Evolutionary conservation across 2,888 invertebrate species (phyloP).

Genomic region (Stenolophus ochropezus): DNA sequence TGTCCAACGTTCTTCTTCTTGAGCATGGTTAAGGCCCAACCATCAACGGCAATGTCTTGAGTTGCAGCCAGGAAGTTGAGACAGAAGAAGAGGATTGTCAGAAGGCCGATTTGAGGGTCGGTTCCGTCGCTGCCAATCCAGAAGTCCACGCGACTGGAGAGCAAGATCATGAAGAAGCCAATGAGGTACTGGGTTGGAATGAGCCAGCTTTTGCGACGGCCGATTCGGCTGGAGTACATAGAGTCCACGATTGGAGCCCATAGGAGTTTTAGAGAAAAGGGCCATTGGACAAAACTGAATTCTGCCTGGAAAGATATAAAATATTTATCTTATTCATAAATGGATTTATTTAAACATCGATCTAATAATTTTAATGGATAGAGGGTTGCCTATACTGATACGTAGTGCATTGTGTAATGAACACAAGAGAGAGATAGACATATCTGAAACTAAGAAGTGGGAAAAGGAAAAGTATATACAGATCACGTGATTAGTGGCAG

Average conservation of each 20-base stretch:
- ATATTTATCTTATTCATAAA: neutral
- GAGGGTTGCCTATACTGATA: too few species aligned
- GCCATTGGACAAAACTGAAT: slow-evolving; percentile 96
- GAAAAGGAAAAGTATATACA: too few species aligned
- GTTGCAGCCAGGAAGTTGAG: slow-evolving; percentile 98
- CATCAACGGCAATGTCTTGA: slow-evolving; percentile 99
- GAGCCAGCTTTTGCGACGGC: slow-evolving; percentile 96
- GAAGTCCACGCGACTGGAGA: slow-evolving; percentile 85
- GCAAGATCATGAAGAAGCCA: slow-evolving; percentile 90
- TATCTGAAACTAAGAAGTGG: too few species aligned
- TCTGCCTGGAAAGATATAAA: slow-evolving; percentile 79
- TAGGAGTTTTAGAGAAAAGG: slow-evolving; percentile 92
- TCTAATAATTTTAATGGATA: too few species aligned
- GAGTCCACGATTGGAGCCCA: slow-evolving; percentile 99
- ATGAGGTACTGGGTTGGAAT: slow-evolving; percentile 95
- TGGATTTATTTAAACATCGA: too few species aligned
- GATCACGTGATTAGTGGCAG: too few species aligned
- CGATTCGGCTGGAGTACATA: slow-evolving; percentile 87
- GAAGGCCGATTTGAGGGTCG: slow-evolving; percentile 82
- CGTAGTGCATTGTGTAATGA: too few species aligned
- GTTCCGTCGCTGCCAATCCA: slow-evolving; percentile 82
- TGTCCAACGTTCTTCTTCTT: slow-evolving; percentile 97
- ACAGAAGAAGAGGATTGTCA: slow-evolving; percentile 91
- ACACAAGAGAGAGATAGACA: too few species aligned
- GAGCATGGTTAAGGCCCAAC: slow-evolving; percentile 99